Percentiles rank a stretch among this genome's conserved stretches.
These are phyloP conservation scores for Corvus moneduloides DNA, from an alignment of 2,113 vertebrate genomes.

Conservation along the genomic window DNA sequence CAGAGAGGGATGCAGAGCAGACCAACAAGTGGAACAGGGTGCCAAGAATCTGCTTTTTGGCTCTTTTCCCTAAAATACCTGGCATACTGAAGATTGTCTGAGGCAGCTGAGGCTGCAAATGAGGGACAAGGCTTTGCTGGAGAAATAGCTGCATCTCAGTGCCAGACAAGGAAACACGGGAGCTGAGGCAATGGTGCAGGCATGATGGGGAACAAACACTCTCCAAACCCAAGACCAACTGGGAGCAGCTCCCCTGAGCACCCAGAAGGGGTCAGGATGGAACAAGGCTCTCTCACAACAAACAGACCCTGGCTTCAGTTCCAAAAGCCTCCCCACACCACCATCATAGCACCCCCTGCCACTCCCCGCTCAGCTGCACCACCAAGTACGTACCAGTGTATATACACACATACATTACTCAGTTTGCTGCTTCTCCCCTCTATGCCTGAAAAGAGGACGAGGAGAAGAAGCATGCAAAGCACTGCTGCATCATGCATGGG, in stretches of 20 bases:
- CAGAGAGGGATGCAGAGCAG: neutral
- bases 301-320: neutral
- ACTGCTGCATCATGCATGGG: neutral
- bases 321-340: neutral
- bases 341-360: accelerated
- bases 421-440: neutral
- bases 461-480: neutral
- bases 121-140: neutral
- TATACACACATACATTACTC: neutral
- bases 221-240: neutral
- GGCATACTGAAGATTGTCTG: neutral
- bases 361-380: neutral
- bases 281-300: neutral
- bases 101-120: accelerated
- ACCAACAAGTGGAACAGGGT: neutral
- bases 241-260: neutral
- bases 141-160: neutral
- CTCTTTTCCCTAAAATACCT: neutral
- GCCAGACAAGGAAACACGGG: neutral
- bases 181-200: accelerated
- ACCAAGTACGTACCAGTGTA: neutral
- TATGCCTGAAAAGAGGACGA: accelerated
- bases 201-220: accelerated
- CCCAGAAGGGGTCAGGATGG: neutral
- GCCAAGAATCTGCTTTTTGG: neutral